Conservation (phyloP, 2,113 vertebrate genomes). For the Ia io region DNA sequence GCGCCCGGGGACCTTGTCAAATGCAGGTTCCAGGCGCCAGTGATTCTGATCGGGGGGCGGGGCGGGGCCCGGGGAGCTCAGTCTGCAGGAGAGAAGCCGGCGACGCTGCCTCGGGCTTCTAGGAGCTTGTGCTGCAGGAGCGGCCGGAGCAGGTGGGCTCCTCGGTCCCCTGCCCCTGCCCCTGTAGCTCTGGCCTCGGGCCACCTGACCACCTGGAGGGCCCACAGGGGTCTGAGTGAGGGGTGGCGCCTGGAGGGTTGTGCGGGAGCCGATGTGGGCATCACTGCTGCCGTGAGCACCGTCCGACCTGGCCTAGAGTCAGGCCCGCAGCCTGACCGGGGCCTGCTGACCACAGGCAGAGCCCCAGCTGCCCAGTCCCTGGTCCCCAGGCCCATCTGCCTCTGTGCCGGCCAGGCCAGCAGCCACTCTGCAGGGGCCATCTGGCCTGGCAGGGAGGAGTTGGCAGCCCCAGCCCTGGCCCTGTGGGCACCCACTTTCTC, state of each 20-base stretch:
- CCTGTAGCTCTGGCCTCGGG: neutral
- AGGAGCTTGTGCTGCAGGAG: neutral
- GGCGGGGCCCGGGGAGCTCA: neutral
- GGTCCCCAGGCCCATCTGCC: neutral
- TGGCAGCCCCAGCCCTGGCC: neutral
- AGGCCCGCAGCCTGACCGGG: neutral
- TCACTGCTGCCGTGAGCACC: neutral
- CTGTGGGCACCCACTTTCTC: rapidly evolving
- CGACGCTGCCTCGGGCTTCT: rapidly evolving
- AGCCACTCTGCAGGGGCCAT: neutral
- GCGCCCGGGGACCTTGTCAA: neutral
- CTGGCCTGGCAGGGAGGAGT: neutral
- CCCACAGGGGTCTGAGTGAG: rapidly evolving
- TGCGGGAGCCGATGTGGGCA: neutral
- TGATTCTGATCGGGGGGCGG: rapidly evolving
- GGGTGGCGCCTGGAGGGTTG: rapidly evolving
- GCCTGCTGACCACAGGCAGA: neutral
- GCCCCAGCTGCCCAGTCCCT: neutral
- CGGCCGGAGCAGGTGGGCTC: neutral
- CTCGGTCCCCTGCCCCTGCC: neutral
- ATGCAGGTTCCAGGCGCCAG: neutral
- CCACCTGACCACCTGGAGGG: neutral
- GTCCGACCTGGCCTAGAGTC: neutral
- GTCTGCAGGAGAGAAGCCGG: neutral
- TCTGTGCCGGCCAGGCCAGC: neutral